These are phyloP conservation scores for Conus canariensis DNA, from an alignment of 2,888 invertebrate species.

Conservation along the genomic window DNA sequence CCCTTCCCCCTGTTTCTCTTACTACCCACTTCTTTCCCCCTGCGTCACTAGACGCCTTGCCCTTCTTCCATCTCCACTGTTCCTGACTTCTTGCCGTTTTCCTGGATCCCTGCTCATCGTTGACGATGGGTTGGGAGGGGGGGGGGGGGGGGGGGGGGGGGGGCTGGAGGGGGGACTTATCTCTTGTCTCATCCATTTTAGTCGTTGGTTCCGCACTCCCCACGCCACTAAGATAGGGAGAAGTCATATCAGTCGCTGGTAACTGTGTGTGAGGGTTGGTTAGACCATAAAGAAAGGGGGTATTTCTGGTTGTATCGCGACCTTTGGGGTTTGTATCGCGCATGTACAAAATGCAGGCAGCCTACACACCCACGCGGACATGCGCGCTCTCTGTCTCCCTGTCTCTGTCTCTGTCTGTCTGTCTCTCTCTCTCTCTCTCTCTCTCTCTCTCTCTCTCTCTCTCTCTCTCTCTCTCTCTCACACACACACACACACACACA, in stretches of 20 bases:
- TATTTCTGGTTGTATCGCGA: too few species aligned
- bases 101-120: not conserved
- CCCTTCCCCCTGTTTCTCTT: not conserved
- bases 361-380: too few species aligned
- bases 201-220: not conserved
- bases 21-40: not conserved
- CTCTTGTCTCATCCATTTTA: constrained; percentile 21
- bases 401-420: too few species aligned
- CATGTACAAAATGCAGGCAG: too few species aligned
- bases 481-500: too few species aligned
- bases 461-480: too few species aligned
- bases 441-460: too few species aligned
- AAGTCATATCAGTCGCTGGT: not conserved
- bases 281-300: too few species aligned
- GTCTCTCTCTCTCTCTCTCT: too few species aligned
- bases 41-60: not conserved
- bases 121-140: not conserved
- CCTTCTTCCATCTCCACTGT: not conserved
- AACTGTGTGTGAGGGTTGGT: not conserved
- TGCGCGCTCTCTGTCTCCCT: too few species aligned
- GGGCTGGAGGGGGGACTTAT: not conserved
- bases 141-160: not conserved
- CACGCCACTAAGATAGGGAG: not conserved
- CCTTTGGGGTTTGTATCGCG: too few species aligned
- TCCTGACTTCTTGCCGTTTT: too few species aligned